Conservation (phyloP, 2,113 vertebrate species). For the Neodon shergylaensis region DNA sequence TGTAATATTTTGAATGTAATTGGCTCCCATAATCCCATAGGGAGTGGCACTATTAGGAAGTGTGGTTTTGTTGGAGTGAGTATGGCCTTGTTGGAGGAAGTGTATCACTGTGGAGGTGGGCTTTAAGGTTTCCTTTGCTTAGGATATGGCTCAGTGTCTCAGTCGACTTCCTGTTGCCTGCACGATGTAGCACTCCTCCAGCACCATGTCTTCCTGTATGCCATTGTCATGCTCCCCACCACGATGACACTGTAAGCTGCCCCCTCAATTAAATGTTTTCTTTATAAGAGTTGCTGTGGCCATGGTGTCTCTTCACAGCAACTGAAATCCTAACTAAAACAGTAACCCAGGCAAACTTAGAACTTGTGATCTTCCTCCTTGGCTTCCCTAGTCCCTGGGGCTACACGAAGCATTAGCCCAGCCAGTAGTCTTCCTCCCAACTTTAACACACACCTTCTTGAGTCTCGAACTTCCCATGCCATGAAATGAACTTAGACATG, state of each 20-base stretch:
- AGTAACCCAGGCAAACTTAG: not conserved
- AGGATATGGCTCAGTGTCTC: not conserved
- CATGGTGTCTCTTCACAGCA: not conserved
- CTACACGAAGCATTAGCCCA: no score
- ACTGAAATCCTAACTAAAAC: not conserved
- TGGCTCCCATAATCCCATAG: not conserved
- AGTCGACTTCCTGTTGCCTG: not conserved
- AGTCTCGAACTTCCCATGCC: not conserved
- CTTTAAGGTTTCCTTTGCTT: not conserved
- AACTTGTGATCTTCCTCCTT: not conserved
- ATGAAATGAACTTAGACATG: no score
- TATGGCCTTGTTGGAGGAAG: not conserved
- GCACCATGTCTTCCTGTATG: not conserved
- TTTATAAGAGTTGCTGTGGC: not conserved
- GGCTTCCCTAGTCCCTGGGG: not conserved
- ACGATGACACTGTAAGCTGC: not conserved
- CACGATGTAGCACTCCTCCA: not conserved
- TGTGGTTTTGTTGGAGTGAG: not conserved
- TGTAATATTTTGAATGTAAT: not conserved
- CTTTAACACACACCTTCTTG: not conserved
- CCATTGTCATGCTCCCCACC: not conserved
- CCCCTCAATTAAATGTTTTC: not conserved
- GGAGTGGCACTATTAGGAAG: not conserved
- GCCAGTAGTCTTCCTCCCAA: not conserved
- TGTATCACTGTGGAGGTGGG: not conserved